Base-by-base conservation (phyloP, 1,140 invertebrate species). In the Cecropterus lyciades region DNA sequence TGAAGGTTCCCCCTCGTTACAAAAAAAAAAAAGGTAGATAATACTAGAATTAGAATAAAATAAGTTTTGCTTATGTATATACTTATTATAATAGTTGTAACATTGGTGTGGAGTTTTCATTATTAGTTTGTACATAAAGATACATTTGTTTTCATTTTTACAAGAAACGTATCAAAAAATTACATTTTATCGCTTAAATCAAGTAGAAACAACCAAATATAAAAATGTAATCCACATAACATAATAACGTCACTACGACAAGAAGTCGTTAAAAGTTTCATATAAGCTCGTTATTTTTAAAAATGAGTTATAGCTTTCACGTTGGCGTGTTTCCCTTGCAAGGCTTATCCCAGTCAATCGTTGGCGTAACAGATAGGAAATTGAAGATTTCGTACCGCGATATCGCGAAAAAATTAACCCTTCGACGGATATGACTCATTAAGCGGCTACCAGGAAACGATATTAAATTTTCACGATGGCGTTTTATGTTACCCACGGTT, bases 401-500 rank as follows among this genome's bases (percentile, higher is more conserved):
- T 89, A 85, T 84, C 76, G 82, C 77, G 73, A 85, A 84, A 87
- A 90, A 85, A 88, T 84, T 81, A 84, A 86, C 87, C 87, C 83
- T 87, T 86, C 80, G 75, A 77, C 84, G 84, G 84, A 89, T 87
- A 83, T 89, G 89, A 90, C 73, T 92, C 89, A 92, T 92, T 90
- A 89, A 68, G 70, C 69, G 73, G 78, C 80, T 84, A 89, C 87
- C 83, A 89, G 89, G 87, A 89, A 90, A 85, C 81, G 82, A 87
- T 84, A 92, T 92, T 88, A 92, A 92, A 88, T 89, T 92, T 92
- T 90, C 89, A 92, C 84, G 82, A 87, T 88, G 79, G 82, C 84
- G 87, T 89, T 89, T 91, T 81, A 81, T 79, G 87, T 90, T 89
- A 89, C 85, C 82, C 79, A 78, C 74, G 82, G 86, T 90, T 89